A percentile compares a stretch with the other conserved stretches of the same genome.
Conservation (phyloP, 2,113 vertebrate species). For the Menura novaehollandiae region DNA sequence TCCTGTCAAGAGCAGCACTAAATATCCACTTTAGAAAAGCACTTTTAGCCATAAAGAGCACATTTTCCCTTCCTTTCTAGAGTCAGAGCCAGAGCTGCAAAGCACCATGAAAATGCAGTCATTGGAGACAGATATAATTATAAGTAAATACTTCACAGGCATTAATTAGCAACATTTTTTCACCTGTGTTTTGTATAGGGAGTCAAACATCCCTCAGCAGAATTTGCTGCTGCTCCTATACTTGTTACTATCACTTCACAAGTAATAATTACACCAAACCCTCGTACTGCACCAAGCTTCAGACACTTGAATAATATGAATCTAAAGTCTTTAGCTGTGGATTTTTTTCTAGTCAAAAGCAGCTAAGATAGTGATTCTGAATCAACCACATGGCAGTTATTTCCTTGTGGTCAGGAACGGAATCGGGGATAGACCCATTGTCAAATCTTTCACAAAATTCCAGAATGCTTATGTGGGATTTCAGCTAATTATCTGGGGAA, state of each 20-base stretch:
- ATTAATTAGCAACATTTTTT: slow-evolving; percentile 49
- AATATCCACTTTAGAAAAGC: slow-evolving; percentile 58
- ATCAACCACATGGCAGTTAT: neutral
- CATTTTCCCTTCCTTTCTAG: slow-evolving; percentile 19
- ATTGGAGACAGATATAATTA: slow-evolving; percentile 42
- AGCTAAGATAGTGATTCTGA: neutral
- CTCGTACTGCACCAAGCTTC: neutral
- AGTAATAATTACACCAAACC: neutral
- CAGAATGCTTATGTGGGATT: neutral
- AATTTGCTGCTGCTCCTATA: neutral
- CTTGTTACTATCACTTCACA: neutral
- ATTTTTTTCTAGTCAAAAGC: neutral
- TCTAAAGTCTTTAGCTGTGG: neutral
- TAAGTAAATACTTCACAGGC: slow-evolving; percentile 53
- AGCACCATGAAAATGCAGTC: slow-evolving; percentile 33
- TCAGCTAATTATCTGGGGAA: neutral
- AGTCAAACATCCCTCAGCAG: neutral
- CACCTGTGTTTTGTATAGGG: neutral
- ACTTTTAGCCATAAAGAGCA: slow-evolving; percentile 41
- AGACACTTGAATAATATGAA: neutral
- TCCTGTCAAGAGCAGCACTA: slow-evolving; percentile 50
- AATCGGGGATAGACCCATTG: neutral
- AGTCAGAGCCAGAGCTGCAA: neutral
- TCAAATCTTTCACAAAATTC: neutral
- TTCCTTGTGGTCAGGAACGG: neutral